phyloP scores from a whole-genome alignment of 1,140 invertebrate genomes.

The Eupeodes corollae region DNA sequence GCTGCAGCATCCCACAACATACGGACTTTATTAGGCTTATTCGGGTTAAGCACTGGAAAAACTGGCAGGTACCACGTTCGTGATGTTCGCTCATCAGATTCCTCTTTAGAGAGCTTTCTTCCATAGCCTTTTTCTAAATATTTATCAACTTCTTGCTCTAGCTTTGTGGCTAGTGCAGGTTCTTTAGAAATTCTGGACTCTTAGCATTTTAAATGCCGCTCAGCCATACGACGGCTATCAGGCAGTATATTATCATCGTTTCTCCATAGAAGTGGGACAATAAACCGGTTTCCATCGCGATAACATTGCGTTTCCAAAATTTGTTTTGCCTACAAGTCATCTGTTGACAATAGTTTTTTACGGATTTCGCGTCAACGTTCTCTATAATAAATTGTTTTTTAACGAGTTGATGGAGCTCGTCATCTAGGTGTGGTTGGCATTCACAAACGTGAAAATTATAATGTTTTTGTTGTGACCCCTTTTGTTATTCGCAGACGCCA shows the following conservation, averaged over 20 bases:
- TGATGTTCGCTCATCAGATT: background rate
- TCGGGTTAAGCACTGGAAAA: slow-evolving; percentile 16
- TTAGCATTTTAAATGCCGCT: too few species aligned
- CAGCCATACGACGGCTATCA: too few species aligned
- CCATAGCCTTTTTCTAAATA: slow-evolving; percentile 2
- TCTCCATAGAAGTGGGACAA: too few species aligned
- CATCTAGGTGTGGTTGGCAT: background rate
- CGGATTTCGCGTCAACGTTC: background rate
- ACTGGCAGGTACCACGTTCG: slow-evolving; percentile 20
- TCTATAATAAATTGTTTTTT: background rate
- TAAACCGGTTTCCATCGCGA: too few species aligned
- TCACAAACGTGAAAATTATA: background rate
- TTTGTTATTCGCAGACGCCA: background rate
- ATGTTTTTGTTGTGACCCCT: background rate
- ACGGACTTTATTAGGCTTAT: slow-evolving; percentile 15
- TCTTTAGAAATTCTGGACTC: too few species aligned
- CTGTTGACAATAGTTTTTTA: background rate
- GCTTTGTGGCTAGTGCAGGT: too few species aligned
- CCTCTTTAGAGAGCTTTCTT: background rate
- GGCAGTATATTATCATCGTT: too few species aligned
- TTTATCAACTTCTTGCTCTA: too few species aligned
- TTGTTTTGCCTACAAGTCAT: too few species aligned
- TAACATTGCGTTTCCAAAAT: too few species aligned
- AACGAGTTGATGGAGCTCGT: background rate
- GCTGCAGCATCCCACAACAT: slow-evolving; percentile 17